Conservation (phyloP, 1,140 invertebrate species). For the Cyclina sinensis region DNA sequence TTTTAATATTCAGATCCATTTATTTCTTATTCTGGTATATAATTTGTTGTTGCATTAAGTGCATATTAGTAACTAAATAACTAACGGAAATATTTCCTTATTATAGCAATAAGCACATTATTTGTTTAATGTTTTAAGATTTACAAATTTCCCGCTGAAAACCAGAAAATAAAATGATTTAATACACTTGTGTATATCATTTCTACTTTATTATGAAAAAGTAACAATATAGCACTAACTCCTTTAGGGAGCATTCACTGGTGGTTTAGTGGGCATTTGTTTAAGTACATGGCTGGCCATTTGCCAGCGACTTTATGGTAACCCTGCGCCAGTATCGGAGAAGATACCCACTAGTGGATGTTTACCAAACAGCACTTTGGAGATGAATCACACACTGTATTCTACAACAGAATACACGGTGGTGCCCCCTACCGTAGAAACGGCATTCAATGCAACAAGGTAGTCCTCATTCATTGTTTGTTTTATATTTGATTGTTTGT, state of each 20-base stretch:
- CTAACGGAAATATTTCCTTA: too few species aligned
- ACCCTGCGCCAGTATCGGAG: not conserved
- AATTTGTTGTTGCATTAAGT: too few species aligned
- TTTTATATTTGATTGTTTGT: too few species aligned
- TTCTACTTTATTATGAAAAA: too few species aligned
- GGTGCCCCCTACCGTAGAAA: not conserved
- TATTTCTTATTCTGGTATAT: not conserved
- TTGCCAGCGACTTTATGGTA: constrained; percentile 30
- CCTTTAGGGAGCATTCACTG: constrained; percentile 40
- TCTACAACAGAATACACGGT: not conserved
- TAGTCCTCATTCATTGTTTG: too few species aligned
- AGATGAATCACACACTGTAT: not conserved
- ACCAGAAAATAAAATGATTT: too few species aligned
- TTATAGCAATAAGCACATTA: too few species aligned
- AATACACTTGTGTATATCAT: too few species aligned
- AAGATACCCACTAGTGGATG: constrained; percentile 33
- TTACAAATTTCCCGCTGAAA: too few species aligned
- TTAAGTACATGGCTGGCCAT: constrained; percentile 50
- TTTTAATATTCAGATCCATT: not conserved
- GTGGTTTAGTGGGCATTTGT: constrained; percentile 34
- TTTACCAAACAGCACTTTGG: not conserved
- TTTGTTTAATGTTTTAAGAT: too few species aligned
- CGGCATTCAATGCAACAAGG: not conserved
- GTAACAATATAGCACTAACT: not conserved
- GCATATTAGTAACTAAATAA: too few species aligned